Base-by-base conservation (phyloP, 2,113 vertebrate species). In the Cairina moschata region DNA sequence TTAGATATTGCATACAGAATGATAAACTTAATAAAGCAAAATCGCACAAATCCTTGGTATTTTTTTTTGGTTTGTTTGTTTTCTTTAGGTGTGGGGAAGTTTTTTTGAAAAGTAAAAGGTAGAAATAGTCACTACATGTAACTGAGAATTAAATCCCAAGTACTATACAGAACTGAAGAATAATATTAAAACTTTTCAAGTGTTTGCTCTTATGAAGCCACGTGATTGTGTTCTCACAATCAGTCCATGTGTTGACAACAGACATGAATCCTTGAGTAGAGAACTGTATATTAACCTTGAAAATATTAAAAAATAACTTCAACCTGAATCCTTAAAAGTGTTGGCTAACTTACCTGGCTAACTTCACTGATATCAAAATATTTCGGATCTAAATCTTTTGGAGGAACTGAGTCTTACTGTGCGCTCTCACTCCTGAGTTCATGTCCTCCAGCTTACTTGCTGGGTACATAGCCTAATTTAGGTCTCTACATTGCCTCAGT, bases 121-220 rank as follows among this genome's bases (percentile, higher is more conserved):
- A 91, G 55, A 66, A 77, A 54, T 4, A 34, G 50, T 76, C 1
- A 3, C 9, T 80, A 73, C 8, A 31, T 50, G 3, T 74, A 69
- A 69, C 13, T 72, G 52, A 42, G 6, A 54, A 56, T 22, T 40
- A 40, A 40, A 40, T 81, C 18, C 32, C 31, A 74, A 18, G 7
- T 59, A 50, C 21, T 69, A 29, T 22, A 59, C 2, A 54, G 58
- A 69, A 69, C 18, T 46, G 42, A 59, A 72, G 25, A 75, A 76
- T 40, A 65, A 0, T 0, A 29, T 80, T 46, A 68, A n/a, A 75
- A 76, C 22, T 85, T 36, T 1, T 0, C 9, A 48, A 48, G 4
- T n/a, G 6, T 68, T 91, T 3, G 1, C 8, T 73, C 3, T 69
- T 48, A 46, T 8, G 22, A 86, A 69, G 6, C 8, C 9, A 20